These are phyloP conservation scores for Brachyhypopomus occidentalis DNA, from an alignment of 2,113 vertebrate species.

Conservation along the genomic window DNA sequence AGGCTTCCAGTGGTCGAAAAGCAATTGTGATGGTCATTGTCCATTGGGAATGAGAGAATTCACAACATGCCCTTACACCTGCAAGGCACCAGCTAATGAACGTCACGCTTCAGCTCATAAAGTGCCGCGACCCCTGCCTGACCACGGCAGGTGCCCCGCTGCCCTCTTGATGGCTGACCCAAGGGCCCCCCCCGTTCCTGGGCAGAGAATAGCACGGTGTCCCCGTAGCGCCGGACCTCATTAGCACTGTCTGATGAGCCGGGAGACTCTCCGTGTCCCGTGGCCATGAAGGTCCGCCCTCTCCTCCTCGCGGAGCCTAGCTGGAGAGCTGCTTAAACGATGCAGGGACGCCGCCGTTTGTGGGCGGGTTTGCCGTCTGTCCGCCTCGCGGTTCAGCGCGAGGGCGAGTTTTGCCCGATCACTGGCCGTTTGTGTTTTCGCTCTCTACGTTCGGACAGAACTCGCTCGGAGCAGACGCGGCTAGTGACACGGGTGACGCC, in stretches of 20 bases:
- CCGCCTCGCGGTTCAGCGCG: neutral
- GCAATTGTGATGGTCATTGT: neutral
- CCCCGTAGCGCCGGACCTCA: slow-evolving; percentile 26
- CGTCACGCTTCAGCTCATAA: too few relatives aligned
- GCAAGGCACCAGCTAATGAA: too few relatives aligned
- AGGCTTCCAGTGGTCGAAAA: neutral
- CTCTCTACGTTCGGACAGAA: neutral
- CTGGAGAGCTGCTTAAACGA: neutral
- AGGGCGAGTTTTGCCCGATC: neutral
- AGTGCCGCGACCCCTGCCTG: too few relatives aligned
- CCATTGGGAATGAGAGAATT: too few relatives aligned
- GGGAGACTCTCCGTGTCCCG: neutral
- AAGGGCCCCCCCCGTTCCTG: neutral
- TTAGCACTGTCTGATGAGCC: slow-evolving; percentile 11
- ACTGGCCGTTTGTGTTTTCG: slow-evolving; percentile 2
- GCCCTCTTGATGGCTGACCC: slow-evolving; percentile 3
- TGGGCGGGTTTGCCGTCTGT: neutral
- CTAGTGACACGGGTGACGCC: neutral
- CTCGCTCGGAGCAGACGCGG: neutral
- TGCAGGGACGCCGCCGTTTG: neutral
- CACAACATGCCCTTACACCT: too few relatives aligned
- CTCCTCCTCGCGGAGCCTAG: neutral
- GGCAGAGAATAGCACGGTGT: slow-evolving; percentile 1
- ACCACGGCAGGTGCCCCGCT: neutral
- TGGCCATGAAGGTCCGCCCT: neutral